A percentile compares a stretch with the other conserved stretches of the same genome.
These are phyloP conservation scores for Amyelois transitella DNA, from an alignment of 1,140 invertebrate genomes.

Conservation along the genomic window DNA sequence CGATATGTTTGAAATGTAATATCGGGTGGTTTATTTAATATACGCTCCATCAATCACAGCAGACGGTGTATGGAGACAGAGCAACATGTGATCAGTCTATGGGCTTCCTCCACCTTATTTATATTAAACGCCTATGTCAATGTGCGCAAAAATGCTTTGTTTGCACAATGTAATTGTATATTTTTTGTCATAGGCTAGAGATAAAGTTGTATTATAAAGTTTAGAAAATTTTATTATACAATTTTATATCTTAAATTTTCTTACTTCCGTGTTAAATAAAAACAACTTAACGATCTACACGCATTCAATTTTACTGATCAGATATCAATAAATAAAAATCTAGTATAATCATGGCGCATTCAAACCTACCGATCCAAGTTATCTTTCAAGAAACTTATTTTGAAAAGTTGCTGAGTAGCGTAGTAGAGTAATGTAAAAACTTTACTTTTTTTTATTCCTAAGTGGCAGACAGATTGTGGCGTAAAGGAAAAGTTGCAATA, in stretches of 20 bases:
- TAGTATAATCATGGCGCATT: too few relatives aligned
- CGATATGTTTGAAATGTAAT: constrained; percentile 61
- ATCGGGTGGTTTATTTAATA: constrained; percentile 55
- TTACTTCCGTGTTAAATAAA: too few relatives aligned
- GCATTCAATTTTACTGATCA: too few relatives aligned
- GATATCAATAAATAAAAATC: too few relatives aligned
- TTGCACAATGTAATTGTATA: not conserved
- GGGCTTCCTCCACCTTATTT: not conserved
- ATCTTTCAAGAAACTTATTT: too few relatives aligned
- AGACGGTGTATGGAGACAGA: constrained; percentile 46
- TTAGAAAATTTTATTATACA: too few relatives aligned
- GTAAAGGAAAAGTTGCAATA: not conserved
- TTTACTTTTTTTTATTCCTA: not conserved
- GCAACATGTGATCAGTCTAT: constrained; percentile 41
- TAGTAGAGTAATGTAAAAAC: not conserved
- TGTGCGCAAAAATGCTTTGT: not conserved
- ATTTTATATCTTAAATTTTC: too few relatives aligned
- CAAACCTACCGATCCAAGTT: too few relatives aligned
- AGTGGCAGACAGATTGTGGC: constrained; percentile 8
- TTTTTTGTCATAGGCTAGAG: not conserved
- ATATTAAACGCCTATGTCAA: constrained; percentile 1
- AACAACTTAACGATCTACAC: too few relatives aligned
- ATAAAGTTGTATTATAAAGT: too few relatives aligned
- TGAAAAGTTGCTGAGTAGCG: not conserved
- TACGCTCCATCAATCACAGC: constrained; percentile 51